These are phyloP conservation scores for Monarcha castaneiventris DNA, from an alignment of 2,113 vertebrate species.

Conservation along the genomic window DNA sequence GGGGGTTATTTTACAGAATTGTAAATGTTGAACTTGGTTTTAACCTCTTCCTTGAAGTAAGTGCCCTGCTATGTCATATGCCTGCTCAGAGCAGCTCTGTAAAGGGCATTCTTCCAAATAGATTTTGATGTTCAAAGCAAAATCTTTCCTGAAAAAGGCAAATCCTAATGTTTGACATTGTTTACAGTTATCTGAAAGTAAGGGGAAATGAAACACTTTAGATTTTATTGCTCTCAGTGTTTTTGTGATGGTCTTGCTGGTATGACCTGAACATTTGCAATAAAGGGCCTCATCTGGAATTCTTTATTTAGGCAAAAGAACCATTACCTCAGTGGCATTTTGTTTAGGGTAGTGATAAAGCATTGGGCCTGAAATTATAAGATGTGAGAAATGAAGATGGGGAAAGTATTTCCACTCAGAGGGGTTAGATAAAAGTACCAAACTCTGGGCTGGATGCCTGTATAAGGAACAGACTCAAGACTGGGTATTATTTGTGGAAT, in stretches of 20 bases:
- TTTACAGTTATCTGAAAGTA: slow-evolving; percentile 55
- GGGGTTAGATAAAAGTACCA: not conserved
- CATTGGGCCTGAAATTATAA: not conserved
- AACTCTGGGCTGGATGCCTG: not conserved
- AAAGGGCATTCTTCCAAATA: not conserved
- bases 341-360: not conserved
- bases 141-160: not conserved
- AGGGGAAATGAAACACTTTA: slow-evolving; percentile 64
- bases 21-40: not conserved
- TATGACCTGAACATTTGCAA: not conserved
- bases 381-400: not conserved
- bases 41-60: slow-evolving; percentile 5
- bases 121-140: not conserved
- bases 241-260: slow-evolving; percentile 38
- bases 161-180: slow-evolving; percentile 14
- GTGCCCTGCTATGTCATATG: not conserved
- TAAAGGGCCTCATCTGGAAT: slow-evolving; percentile 38
- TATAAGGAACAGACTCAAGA: not conserved
- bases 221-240: slow-evolving; percentile 46
- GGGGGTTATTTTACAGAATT: not conserved
- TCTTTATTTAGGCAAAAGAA: slow-evolving; percentile 28
- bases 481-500: not conserved
- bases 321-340: slow-evolving; percentile 13
- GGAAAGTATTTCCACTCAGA: not conserved
- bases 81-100: not conserved